Evolutionary conservation across 2,113 vertebrate genomes (phyloP).

Genomic region (Oryzias melastigma): DNA sequence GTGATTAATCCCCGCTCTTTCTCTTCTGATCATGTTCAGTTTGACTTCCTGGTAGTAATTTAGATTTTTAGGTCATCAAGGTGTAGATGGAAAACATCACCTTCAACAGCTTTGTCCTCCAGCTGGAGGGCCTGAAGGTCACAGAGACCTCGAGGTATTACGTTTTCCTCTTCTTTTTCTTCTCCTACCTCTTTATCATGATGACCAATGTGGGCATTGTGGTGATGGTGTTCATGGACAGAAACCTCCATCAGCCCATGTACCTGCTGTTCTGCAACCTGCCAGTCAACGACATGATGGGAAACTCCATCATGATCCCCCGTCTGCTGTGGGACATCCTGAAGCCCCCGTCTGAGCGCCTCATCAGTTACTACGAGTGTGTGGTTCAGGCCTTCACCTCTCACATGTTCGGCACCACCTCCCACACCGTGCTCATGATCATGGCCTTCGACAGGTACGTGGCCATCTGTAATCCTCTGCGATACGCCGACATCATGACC

Average conservation of each 20-base stretch:
- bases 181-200: conserved; percentile 50
- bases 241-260: conserved; percentile 59
- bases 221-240: conserved; percentile 22
- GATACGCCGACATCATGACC: conserved; percentile 55
- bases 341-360: conserved; percentile 26
- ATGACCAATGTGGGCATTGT: conserved; percentile 38
- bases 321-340: conserved; percentile 48
- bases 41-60: no score
- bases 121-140: conserved; percentile 53
- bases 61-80: no score
- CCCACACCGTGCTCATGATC: conserved; percentile 54
- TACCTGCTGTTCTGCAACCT: conserved; percentile 54
- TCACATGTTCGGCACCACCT: conserved; percentile 33
- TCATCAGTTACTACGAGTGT: conserved; percentile 55
- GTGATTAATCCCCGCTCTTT: no score
- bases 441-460: conserved; percentile 69
- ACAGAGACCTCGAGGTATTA: conserved; percentile 22
- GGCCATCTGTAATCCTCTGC: conserved; percentile 55
- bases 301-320: conserved; percentile 39
- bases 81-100: conserved; percentile 30
- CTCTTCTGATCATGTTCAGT: no score
- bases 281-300: conserved; percentile 48
- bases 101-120: conserved; percentile 27
- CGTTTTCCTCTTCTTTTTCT: conserved; percentile 45
- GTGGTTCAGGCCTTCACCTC: conserved; percentile 55